Percentiles rank a stretch among this genome's conserved stretches.
Evolutionary conservation across 2,888 invertebrate genomes (phyloP).

Genomic region (Cataglyphis rosenhaueri): DNA sequence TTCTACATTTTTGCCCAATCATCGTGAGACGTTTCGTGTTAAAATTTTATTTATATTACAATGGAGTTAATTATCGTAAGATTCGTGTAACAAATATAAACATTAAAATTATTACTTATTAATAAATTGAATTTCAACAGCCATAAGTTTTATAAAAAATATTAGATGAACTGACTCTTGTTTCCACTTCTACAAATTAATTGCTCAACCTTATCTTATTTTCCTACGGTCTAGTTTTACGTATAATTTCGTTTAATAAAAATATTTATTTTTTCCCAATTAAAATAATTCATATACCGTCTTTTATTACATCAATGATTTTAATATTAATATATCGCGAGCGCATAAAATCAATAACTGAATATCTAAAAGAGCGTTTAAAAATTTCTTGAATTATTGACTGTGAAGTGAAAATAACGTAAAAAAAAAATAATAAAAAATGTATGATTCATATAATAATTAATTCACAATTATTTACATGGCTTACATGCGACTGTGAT

Average conservation of each 20-base stretch:
- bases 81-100: neutral
- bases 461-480: neutral
- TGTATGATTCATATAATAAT: neutral
- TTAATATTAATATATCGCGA: neutral
- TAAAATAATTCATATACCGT: neutral
- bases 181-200: neutral
- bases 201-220: neutral
- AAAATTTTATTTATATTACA: neutral
- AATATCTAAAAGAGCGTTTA: slow-evolving; percentile 13
- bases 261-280: neutral
- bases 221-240: no score
- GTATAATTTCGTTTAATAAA: neutral
- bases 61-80: neutral
- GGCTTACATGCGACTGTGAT: neutral
- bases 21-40: neutral
- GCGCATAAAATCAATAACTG: slow-evolving; percentile 31
- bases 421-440: neutral
- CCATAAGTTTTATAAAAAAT: neutral
- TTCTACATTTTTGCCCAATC: neutral
- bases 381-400: slow-evolving; percentile 34
- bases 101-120: neutral
- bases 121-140: neutral
- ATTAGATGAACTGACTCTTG: neutral
- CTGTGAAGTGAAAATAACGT: neutral
- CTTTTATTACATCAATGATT: neutral